Evolutionary conservation across 2,888 invertebrate genomes (phyloP).

Genomic region (Hetaerina titia): DNA sequence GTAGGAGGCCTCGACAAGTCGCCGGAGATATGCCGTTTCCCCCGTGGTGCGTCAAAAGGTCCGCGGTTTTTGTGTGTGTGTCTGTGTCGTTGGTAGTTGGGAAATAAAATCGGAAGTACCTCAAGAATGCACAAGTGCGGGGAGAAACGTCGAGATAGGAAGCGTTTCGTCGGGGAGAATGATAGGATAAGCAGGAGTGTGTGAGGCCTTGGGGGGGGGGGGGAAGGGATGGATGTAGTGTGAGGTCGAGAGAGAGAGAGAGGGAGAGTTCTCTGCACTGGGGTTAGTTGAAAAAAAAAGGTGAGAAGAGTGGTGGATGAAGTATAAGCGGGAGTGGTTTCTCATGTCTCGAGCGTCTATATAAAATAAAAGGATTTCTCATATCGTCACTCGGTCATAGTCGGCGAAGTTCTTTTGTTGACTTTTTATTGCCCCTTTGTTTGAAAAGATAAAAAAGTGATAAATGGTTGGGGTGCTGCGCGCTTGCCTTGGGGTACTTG

Average conservation of each 20-base stretch:
- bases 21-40: background rate
- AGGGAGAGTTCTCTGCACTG: background rate
- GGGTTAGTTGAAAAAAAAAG: background rate
- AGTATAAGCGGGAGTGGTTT: conserved; percentile 41
- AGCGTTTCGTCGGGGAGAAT: background rate
- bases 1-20: background rate
- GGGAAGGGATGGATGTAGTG: background rate
- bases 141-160: background rate
- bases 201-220: background rate
- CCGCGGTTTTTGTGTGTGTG: background rate
- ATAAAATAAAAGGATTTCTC: conserved; percentile 20
- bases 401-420: background rate
- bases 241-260: background rate
- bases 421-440: conserved; percentile 28
- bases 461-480: background rate
- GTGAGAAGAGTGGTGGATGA: background rate
- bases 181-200: background rate
- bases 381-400: conserved; percentile 40
- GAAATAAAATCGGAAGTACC: background rate
- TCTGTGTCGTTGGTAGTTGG: background rate
- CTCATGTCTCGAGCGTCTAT: background rate
- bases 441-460: conserved; percentile 39
- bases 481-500: background rate
- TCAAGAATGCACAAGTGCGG: background rate
- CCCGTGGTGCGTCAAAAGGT: background rate